Percentiles rank a stretch among this genome's conserved stretches.
phyloP scores from a whole-genome alignment of 1,140 invertebrate species.

The Drosophila trapezifrons region DNA sequence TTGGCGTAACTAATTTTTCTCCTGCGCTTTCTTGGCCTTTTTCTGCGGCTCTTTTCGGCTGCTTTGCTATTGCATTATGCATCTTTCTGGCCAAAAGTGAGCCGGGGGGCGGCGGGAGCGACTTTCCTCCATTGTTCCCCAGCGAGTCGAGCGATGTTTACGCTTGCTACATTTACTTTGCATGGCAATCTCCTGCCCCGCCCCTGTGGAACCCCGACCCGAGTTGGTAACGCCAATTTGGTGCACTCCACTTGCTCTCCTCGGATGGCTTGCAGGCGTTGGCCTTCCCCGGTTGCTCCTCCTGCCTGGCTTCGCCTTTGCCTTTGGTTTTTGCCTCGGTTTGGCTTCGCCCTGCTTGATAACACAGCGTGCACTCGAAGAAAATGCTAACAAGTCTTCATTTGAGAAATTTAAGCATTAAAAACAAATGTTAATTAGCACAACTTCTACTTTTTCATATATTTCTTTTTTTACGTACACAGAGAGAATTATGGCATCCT shows the following conservation, averaged over 20 bases:
- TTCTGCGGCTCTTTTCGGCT: constrained; percentile 30
- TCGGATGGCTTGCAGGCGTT: constrained; percentile 71
- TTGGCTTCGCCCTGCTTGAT: constrained; percentile 20
- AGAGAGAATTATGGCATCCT: too few species aligned
- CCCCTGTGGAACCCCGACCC: constrained; percentile 10
- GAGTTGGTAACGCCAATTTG: constrained; percentile 70
- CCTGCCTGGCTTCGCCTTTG: constrained; percentile 3
- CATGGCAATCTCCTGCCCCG: constrained; percentile 53
- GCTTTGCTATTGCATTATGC: constrained; percentile 70
- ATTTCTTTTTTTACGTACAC: too few species aligned
- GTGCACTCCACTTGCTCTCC: constrained; percentile 62
- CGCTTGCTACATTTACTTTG: constrained; percentile 81
- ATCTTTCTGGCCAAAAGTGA: constrained; percentile 44
- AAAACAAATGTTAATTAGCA: too few species aligned
- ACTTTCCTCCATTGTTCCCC: constrained; percentile 54
- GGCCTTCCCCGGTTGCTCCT: constrained; percentile 50
- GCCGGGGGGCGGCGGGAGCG: neutral
- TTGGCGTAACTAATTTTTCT: constrained; percentile 81
- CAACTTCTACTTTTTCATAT: too few species aligned
- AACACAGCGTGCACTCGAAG: constrained; percentile 1
- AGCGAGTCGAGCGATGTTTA: constrained; percentile 71
- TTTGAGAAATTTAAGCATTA: too few species aligned
- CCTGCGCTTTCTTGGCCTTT: constrained; percentile 58
- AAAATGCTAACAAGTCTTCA: neutral
- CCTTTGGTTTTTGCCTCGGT: constrained; percentile 16